Percentiles rank a stretch among this genome's conserved stretches.
Conservation (phyloP, 1,140 invertebrate species). For the Bombus impatiens region DNA sequence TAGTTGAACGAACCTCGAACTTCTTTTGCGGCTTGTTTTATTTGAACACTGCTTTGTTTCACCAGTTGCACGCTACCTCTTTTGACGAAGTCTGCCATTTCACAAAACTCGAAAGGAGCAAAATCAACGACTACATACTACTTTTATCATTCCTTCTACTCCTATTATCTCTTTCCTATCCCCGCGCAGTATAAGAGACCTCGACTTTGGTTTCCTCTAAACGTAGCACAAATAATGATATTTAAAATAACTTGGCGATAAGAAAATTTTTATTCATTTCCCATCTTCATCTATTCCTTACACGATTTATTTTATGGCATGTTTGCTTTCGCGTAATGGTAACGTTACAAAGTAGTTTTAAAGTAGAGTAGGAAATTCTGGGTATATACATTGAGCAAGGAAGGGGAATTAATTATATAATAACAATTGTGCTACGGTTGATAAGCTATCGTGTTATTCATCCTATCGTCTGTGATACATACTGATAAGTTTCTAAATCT, state of each 20-base stretch:
- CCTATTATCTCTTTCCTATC: slow-evolving; percentile 65
- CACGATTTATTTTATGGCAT: not conserved
- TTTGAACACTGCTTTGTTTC: slow-evolving; percentile 82
- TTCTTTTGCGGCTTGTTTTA: slow-evolving; percentile 82
- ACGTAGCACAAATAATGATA: slow-evolving; percentile 59
- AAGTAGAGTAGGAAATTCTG: not conserved
- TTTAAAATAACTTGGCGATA: slow-evolving; percentile 10
- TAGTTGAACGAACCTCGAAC: slow-evolving; percentile 79
- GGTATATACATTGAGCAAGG: not conserved
- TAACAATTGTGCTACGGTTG: not conserved
- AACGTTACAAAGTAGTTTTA: not conserved
- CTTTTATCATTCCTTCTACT: slow-evolving; percentile 68
- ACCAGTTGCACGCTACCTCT: slow-evolving; percentile 77
- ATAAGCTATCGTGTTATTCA: not conserved
- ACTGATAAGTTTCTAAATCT: not conserved
- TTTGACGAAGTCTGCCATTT: slow-evolving; percentile 78
- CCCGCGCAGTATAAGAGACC: slow-evolving; percentile 64
- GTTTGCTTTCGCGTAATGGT: not conserved
- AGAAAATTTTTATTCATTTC: not conserved
- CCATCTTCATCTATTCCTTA: not conserved
- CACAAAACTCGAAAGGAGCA: slow-evolving; percentile 64
- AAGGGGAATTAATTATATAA: not conserved
- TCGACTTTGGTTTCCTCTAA: slow-evolving; percentile 71
- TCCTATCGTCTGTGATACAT: not conserved
- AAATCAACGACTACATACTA: slow-evolving; percentile 59